Evolutionary conservation across 2,888 invertebrate species (phyloP), one percentile per base, ranked within the genome.

Genomic region (Philereme transversata): DNA sequence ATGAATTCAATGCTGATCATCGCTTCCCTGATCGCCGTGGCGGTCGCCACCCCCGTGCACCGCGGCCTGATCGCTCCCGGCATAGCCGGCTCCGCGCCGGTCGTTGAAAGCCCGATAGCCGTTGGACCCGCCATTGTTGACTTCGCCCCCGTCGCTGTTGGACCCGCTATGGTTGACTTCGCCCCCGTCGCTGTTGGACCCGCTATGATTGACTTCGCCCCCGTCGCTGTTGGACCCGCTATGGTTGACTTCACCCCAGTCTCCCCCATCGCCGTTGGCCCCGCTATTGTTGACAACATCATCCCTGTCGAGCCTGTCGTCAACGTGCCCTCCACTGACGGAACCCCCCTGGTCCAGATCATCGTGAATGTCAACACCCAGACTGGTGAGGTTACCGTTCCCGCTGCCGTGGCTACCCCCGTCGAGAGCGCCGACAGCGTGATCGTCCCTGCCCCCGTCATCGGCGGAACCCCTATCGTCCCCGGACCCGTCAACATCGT

Each of bases 1-100:
- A 81, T 81, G 81, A 77, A 78, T 55, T 73, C 69, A 62, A 70
- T 81, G 70, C 63, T 81, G 57, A 71, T 80, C 51, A 72, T 76
- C 51, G 78, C 79, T 53, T 69, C 76, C 52, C 59, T 75, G 56
- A 66, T 81, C 67, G 75, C 76, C 40, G 64, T 81, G 70, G 79
- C 78, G 48, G 62, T 76, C 5, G 81, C 79, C 45, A 69, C 73
- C 69, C 81, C 81, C 43, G 41, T 68, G 45, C 68, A 72, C 55
- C 64, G 65, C 33, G 63, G 58, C 47, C 57, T 69, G 55, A 61
- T 71, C 33, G 22, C 56, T 46, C 73, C 73, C 48, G 68, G 65
- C 47, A 48, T 54, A 5, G 68, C 75, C 6, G 63, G 70, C 38
- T 56, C 74, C 8, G 41, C 62, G 43, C 72, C 73, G 8, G 59